Percentiles rank a stretch among this genome's conserved stretches.
phyloP scores from a whole-genome alignment of 2,797 vertebrate genomes.

The Alca torda region DNA sequence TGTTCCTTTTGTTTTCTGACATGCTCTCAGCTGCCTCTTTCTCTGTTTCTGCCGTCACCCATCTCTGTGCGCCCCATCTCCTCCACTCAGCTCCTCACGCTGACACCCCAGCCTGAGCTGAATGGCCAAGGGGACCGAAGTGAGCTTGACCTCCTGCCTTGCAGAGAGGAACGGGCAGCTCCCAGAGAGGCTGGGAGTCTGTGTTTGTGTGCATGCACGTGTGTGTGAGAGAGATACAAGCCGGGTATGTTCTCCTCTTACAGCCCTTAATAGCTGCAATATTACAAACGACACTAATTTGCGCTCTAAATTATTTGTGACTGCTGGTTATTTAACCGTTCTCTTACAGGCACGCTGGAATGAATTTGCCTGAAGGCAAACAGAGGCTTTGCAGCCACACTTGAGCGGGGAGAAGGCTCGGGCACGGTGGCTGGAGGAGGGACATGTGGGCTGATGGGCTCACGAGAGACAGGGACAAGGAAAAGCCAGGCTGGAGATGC shows the following conservation, averaged over 20 bases:
- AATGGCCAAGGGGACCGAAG: neutral
- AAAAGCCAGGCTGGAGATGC: neutral
- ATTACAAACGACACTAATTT: neutral
- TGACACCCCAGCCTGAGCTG: neutral
- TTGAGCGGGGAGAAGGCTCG: neutral
- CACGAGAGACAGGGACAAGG: neutral
- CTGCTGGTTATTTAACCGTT: neutral
- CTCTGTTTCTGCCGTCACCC: neutral
- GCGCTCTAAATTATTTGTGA: neutral
- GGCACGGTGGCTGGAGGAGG: neutral
- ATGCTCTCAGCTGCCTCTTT: neutral
- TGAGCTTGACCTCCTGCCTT: neutral
- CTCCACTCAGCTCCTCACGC: neutral
- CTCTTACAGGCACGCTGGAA: neutral
- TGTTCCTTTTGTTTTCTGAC: neutral
- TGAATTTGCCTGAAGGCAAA: neutral
- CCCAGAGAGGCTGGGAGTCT: neutral
- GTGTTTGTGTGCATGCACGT: neutral
- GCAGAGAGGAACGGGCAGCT: neutral
- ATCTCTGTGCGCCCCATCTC: neutral
- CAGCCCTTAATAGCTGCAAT: neutral
- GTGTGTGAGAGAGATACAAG: neutral
- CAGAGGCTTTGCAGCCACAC: neutral
- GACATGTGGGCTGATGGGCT: neutral
- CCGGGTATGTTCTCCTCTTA: rapidly evolving